phyloP scores from a whole-genome alignment of 1,140 invertebrate species.

The Zaprionus ornatus region DNA sequence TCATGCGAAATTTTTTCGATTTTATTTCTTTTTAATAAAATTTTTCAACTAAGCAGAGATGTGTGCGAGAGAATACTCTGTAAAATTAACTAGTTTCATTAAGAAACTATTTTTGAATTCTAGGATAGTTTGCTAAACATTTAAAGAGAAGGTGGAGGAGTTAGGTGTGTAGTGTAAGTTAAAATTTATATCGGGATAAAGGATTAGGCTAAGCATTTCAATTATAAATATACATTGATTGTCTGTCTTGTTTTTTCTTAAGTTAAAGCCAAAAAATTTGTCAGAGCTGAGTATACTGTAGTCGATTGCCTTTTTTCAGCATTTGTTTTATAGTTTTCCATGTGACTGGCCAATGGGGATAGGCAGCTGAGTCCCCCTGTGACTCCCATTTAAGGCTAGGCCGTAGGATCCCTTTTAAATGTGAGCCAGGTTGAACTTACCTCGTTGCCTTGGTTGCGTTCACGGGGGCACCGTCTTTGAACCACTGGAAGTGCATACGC shows the following conservation, averaged over 20 bases:
- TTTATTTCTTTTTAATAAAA: conserved; percentile 62
- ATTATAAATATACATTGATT: too few relatives aligned
- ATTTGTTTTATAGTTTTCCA: conserved; percentile 20
- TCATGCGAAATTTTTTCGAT: conserved; percentile 1
- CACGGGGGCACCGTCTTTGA: conserved; percentile 90
- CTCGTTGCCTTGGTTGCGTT: conserved; percentile 89
- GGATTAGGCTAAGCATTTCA: too few relatives aligned
- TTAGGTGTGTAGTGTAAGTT: too few relatives aligned
- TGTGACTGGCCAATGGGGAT: conserved; percentile 14
- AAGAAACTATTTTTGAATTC: neutral
- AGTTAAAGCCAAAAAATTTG: too few relatives aligned
- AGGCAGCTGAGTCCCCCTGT: conserved; percentile 11
- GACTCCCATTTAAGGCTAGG: neutral
- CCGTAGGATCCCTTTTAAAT: neutral
- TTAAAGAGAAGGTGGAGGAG: too few relatives aligned
- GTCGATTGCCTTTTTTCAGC: neutral
- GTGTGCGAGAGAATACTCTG: neutral
- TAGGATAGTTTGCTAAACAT: too few relatives aligned
- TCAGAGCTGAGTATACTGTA: too few relatives aligned
- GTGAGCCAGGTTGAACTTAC: conserved; percentile 84
- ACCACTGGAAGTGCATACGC: conserved; percentile 90
- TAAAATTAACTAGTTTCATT: neutral
- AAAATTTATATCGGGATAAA: too few relatives aligned
- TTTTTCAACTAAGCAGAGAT: neutral
- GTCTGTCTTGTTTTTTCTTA: too few relatives aligned